phyloP scores from a whole-genome alignment of 37 sponge, comb jelly and placozoan species.

The Mnemiopsis leidyi region DNA sequence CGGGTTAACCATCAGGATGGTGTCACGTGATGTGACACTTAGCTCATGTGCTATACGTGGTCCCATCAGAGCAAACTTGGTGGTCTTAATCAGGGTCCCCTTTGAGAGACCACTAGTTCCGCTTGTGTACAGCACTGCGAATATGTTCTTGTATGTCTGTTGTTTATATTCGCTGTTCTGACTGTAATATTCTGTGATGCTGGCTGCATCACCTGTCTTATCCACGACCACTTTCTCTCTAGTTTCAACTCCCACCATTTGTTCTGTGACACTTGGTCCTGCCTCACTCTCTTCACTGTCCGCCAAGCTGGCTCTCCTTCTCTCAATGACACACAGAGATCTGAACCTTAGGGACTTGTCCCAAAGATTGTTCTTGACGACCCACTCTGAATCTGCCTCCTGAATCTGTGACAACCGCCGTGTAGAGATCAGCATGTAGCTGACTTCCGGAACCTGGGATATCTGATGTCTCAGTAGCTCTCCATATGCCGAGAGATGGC shows the following conservation, averaged over 20 bases:
- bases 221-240: background rate
- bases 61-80: slow-evolving; percentile 3
- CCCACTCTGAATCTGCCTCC: background rate
- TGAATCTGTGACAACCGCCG: background rate
- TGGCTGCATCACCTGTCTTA: no score
- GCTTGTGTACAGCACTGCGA: background rate
- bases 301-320: background rate
- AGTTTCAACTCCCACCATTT: background rate
- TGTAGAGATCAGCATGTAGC: background rate
- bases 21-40: background rate
- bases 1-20: background rate
- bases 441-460: background rate
- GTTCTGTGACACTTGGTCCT: background rate
- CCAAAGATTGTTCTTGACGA: background rate
- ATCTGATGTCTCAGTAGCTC: background rate
- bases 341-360: background rate
- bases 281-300: background rate
- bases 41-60: background rate
- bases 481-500: background rate
- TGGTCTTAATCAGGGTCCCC: background rate
- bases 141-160: background rate
- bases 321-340: background rate
- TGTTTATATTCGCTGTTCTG: background rate
- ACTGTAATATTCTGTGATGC: background rate
- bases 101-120: slow-evolving; percentile 6